Base-by-base conservation (phyloP, 2,797 vertebrate genomes). In the Trichosurus vulpecula region DNA sequence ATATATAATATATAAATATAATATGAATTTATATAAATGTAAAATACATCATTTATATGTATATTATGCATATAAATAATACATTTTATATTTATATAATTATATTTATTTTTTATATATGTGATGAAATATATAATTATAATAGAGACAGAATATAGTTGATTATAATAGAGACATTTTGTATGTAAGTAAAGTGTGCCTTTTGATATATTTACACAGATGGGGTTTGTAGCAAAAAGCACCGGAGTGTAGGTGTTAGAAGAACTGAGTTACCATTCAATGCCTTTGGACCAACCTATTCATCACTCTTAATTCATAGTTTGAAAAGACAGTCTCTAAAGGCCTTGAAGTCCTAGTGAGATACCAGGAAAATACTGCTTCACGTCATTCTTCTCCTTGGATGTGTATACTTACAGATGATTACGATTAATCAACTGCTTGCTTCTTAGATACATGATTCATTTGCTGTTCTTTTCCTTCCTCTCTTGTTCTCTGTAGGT, bases 371-470 rank as follows among this genome's bases (percentile, higher is more conserved):
- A 66, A 54, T 41, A 16, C 94, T 94, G 41, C 51, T 90, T 66
- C 2, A 0, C 10, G 41, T 93, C 16, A 11, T 41, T 74, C 81
- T 92, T 52, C 90, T 22, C 54, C 29, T 54, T 54, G 29, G 52
- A 54, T 61, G 11, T 30, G 1, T 1, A 54, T 12, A 51, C 25
- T 74, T 11, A 51, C 19, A 87, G 9, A 11, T n/a, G 2, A 30
- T 51, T 66, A 89, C 54, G 90, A 52, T 52, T 91, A 30, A 54
- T 35, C 27, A 54, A 6, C 22, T 14, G 4, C 54, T 95, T 94
- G 81, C 31, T 94, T 94, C 87, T 92, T 61, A 22, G 74, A 95
- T 95, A 53, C 13, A 47, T 53, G 27, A 54, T 52, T 95, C 87
- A 52, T 52, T n/a, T 92, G 11, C 94, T 41, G 6, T 30, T 14